Evolutionary conservation across 1,140 invertebrate genomes (phyloP), one percentile per base, ranked within the genome.

Genomic region (Zaprionus camerounensis): DNA sequence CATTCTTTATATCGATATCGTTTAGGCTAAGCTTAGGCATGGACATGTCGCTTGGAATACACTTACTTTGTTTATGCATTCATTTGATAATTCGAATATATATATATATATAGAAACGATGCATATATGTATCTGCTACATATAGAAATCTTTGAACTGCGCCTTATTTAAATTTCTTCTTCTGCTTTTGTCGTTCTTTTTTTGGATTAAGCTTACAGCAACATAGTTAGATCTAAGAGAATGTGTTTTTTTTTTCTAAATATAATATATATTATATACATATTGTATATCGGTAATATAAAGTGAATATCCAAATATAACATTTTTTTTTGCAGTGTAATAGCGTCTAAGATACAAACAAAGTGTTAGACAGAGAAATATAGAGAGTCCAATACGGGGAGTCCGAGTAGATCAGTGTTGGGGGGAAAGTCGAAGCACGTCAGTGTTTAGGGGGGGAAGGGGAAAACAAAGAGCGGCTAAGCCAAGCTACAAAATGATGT

Each of bases 271-370:
- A 46, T 46, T 85, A 84, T 80, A 83, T 67, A 71, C 80, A 71
- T 75, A 53, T 80, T 76, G 65, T 71, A 78, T 78, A 38, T 67
- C 64, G 59, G 11, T 72, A 84, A 57, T 51, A 76, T 82, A 80
- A 82, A 81, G 22, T 56, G 38, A 76, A 62, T 71, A 78, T 63
- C 38, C 49, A 44, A 63, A 44, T 79, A 82, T 24, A 22, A 26
- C 44, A 49, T 31, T 51, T 38, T 22, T 58, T 58, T 46, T 46
- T 46, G n/a, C 17, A n/a, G n/a, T 17, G 41, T 46, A 46, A 17
- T 44, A 44, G 41, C n/a, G 1, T n/a, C 7, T 46, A 46, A 46
- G 41, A 46, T 17, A 46, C 41, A 7, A n/a, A 15, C 15, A 41
- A n/a, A 6, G 38, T 15, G 38, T 41, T 6, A 41, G 38, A 41